Evolutionary conservation across 2,113 vertebrate genomes (phyloP).

Genomic region (Vulpes ferrilata): DNA sequence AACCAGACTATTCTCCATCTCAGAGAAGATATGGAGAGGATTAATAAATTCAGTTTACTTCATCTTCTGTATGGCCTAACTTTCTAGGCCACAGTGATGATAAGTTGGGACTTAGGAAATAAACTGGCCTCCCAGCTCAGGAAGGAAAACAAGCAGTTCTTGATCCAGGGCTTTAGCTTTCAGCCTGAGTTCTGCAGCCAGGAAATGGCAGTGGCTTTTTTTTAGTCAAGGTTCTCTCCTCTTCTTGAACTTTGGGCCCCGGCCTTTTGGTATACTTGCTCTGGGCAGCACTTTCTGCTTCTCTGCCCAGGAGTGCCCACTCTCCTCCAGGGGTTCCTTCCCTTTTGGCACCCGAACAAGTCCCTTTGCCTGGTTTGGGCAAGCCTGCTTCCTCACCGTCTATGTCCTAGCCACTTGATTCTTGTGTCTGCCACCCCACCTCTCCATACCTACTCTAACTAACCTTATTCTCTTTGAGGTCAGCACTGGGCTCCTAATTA

Average conservation of each 20-base stretch:
- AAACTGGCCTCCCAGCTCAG: neutral
- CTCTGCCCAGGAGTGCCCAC: neutral
- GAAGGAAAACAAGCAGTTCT: neutral
- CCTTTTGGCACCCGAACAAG: neutral
- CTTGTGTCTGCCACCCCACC: neutral
- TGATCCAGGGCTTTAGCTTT: neutral
- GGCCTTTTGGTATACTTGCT: neutral
- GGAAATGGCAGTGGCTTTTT: neutral
- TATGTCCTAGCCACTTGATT: neutral
- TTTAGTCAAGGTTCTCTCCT: neutral
- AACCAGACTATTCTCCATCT: neutral
- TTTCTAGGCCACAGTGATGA: neutral
- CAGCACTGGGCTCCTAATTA: neutral
- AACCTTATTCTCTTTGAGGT: neutral
- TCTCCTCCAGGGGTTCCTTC: constrained; percentile 14
- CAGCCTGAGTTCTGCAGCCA: neutral
- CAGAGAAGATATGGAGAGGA: constrained; percentile 28
- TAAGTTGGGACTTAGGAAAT: neutral
- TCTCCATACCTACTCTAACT: neutral
- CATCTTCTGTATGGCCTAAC: neutral
- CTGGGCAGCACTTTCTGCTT: neutral
- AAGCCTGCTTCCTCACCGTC: neutral
- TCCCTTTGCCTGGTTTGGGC: neutral
- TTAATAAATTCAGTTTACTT: constrained; percentile 17
- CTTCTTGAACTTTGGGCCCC: neutral